Conservation (phyloP, 2,888 invertebrate genomes). For the Prostheceraeus crozeri region DNA sequence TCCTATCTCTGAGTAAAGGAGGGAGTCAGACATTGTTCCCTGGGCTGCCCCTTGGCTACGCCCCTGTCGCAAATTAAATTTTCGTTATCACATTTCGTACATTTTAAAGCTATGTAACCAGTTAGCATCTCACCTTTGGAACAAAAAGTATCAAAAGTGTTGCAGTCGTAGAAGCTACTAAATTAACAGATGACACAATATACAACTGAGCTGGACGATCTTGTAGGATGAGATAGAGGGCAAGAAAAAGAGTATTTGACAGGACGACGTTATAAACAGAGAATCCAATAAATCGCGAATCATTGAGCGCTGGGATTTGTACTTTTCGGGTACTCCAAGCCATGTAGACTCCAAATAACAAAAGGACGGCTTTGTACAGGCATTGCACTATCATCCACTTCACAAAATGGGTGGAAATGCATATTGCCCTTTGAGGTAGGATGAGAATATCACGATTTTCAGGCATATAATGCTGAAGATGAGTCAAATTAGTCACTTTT, state of each 20-base stretch:
- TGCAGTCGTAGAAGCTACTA: constrained; percentile 73
- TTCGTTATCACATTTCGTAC: too few relatives aligned
- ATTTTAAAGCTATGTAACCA: too few relatives aligned
- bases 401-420: constrained; percentile 72
- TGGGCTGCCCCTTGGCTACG: too few relatives aligned
- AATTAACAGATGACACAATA: constrained; percentile 70
- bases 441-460: too few relatives aligned
- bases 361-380: constrained; percentile 73
- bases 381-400: constrained; percentile 77
- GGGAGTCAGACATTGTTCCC: too few relatives aligned
- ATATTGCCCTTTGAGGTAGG: constrained; percentile 80
- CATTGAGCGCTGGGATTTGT: constrained; percentile 76
- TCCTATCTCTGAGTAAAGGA: too few relatives aligned
- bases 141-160: constrained; percentile 73
- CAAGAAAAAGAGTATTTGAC: constrained; percentile 72
- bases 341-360: constrained; percentile 80
- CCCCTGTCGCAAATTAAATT: too few relatives aligned
- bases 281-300: constrained; percentile 80
- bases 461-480: too few relatives aligned
- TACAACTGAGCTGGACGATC: constrained; percentile 73
- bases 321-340: constrained; percentile 78
- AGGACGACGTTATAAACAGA: constrained; percentile 80
- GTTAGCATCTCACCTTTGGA: constrained; percentile 68
- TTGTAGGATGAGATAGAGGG: constrained; percentile 71
- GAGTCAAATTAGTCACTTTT: constrained; percentile 72